Evolutionary conservation across 2,797 vertebrate species (phyloP), one percentile per base, ranked within the genome.

Genomic region (Phrynocephalus forsythii): DNA sequence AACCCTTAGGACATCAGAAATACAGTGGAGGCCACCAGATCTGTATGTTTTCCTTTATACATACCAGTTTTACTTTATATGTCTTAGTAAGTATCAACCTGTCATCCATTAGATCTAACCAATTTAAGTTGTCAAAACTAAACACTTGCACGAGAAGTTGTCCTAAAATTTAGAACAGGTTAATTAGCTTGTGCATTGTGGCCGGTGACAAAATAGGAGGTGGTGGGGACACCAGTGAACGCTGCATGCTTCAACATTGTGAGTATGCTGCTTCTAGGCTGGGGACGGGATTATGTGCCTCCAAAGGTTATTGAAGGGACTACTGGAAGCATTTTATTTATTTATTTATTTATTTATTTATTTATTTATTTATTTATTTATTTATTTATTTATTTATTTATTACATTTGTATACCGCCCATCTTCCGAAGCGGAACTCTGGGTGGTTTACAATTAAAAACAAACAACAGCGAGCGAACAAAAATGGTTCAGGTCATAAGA

Each of bases 21-120:
- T 91, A 91, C 85, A 80, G 38, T 44, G 38, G 38, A 44, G 88
- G 81, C 3, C 73, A 7, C 75, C 85, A 87, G 83, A 9, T 85
- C 71, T 60, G 85, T 93, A 90, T 76, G 3, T 28, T 88, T 44
- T 11, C 16, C 3, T 77, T 2, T 5, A 26, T 3, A 44, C 7
- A 24, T 69, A 26, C 52, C 48, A 76, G 56, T 88, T 85, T 86
- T 44, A 44, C 63, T 33, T n/a, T 16, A 79, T 44, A 33, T 48
- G 28, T 33, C 75, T 85, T 63, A 73, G 84, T 80, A 80, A 85
- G 66, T 56, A 75, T 38, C 38, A 52, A 67, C 87, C 33, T 44
- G 22, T 7, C 79, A 79, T 84, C 79, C 84, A 81, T 67, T n/a
- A n/a, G 52, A 75, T 75, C 22, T n/a, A 52, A 72, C 68, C 56